Conservation (phyloP, 1,140 invertebrate genomes). For the Drosophila repleta region DNA sequence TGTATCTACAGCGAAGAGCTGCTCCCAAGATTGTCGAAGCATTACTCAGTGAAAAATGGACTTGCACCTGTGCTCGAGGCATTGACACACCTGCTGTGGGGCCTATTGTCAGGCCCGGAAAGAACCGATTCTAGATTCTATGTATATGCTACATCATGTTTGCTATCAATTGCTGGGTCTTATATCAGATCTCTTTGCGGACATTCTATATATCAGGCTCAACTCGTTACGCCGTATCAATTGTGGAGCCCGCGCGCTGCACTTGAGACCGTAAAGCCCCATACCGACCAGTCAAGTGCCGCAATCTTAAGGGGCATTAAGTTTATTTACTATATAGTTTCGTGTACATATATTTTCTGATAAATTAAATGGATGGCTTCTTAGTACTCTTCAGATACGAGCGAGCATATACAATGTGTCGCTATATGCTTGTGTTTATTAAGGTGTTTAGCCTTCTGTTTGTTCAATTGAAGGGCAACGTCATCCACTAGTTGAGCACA, state of each 20-base stretch:
- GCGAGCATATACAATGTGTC: not conserved
- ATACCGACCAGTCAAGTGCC: conserved; percentile 62
- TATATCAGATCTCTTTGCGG: conserved; percentile 5
- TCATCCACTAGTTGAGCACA: conserved; percentile 19
- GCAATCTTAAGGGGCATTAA: conserved; percentile 63
- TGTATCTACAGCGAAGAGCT: conserved; percentile 4
- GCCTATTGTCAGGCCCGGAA: no score
- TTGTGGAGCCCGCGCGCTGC: conserved; percentile 46
- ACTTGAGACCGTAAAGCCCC: conserved; percentile 31
- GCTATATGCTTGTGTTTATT: conserved; percentile 20
- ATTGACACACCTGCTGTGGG: not conserved
- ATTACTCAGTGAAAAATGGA: conserved; percentile 1
- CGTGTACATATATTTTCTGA: conserved; percentile 58
- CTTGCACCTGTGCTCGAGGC: conserved; percentile 2
- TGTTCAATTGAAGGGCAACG: conserved; percentile 39
- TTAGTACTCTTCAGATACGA: not conserved
- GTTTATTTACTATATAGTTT: conserved; percentile 54
- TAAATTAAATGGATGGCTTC: conserved; percentile 69
- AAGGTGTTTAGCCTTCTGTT: conserved; percentile 39
- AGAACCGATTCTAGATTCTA: no score
- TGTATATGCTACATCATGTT: not conserved
- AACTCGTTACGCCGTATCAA: conserved; percentile 1
- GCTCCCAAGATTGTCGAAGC: not conserved
- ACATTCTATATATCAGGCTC: not conserved
- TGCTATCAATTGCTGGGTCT: not conserved